These are phyloP conservation scores for Labeo catla DNA, from an alignment of 2,113 vertebrate species.

Conservation along the genomic window DNA sequence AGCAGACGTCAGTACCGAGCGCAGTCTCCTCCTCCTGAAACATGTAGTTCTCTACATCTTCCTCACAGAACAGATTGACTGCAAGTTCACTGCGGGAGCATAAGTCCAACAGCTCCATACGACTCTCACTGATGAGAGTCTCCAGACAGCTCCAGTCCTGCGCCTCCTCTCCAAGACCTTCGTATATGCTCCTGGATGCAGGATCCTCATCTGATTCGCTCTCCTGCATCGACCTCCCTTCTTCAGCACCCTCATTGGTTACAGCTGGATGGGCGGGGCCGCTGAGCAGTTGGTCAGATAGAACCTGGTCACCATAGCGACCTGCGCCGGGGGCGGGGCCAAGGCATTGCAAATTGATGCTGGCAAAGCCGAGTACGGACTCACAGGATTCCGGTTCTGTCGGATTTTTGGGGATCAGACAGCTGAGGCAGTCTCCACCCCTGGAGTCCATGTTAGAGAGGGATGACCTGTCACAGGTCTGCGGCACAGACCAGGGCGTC, in stretches of 20 bases:
- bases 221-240: conserved; percentile 76
- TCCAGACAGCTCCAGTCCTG: conserved; percentile 93
- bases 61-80: conserved; percentile 90
- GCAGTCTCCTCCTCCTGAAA: conserved; percentile 89
- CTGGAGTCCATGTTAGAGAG: conserved; percentile 87
- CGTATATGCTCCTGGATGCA: conserved; percentile 87
- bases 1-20: conserved; percentile 87
- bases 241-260: conserved; percentile 68
- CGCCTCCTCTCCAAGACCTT: conserved; percentile 86
- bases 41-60: conserved; percentile 93
- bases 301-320: conserved; percentile 87
- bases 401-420: conserved; percentile 86
- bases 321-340: conserved; percentile 79
- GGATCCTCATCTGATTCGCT: conserved; percentile 86
- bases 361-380: conserved; percentile 71
- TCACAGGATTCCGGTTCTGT: conserved; percentile 73
- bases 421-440: conserved; percentile 86
- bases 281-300: conserved; percentile 88
- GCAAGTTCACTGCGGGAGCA: conserved; percentile 91
- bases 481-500: conserved; percentile 86
- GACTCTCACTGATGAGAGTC: conserved; percentile 91
- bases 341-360: conserved; percentile 89
- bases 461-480: conserved; percentile 82
- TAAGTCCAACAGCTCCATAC: conserved; percentile 89
- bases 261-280: conserved; percentile 83